Evolutionary conservation across 2,113 vertebrate species (phyloP), one percentile per base, ranked within the genome.

Genomic region (Orientallactaga bullata): DNA sequence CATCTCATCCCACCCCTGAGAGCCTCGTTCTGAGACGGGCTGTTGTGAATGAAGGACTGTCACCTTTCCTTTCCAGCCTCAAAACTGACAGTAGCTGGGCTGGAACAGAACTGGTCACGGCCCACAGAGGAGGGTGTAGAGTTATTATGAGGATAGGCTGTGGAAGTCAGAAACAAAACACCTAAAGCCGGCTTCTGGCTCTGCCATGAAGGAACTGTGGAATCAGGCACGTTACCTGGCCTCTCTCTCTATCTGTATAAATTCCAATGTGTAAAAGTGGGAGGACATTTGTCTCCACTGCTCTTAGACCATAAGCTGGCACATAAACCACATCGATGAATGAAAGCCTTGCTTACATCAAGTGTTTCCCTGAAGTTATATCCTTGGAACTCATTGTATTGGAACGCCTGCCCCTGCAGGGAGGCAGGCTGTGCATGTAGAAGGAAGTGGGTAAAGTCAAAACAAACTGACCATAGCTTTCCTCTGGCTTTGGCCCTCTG

Each of bases 121-220:
- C 12, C 26, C 21, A 6, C 7, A 61, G 35, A 16, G 0, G 0
- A 17, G 21, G 18, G 16, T 3, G 8, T 23, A 72, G 51, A 12
- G 42, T 6, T 65, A 13, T 47, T 15, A n/a, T 71, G 39, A 94
- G 24, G 28, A 72, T 3, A 30, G n/a, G 26, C 18, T 58, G 35
- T 81, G 47, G 42, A 71, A 21, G 0, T 77, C 8, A 32, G 72
- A 88, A 35, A 30, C 71, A 42, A 6, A 18, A 28, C 72, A 63
- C 20, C 32, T n/a, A 58, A 21, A 32, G 16, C n/a, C 28, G 69
- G 58, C 11, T 82, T 58, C 81, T 35, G 73, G 26, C 37, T 88
- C 63, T 39, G 35, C 9, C 30, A 35, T 55, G 68, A 28, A 15
- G 35, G 9, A 7, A 30, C 58, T 72, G 21, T 65, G 39, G 28